Base-by-base conservation (phyloP, 2,888 invertebrate species). In the Andrena chrysosceles region DNA sequence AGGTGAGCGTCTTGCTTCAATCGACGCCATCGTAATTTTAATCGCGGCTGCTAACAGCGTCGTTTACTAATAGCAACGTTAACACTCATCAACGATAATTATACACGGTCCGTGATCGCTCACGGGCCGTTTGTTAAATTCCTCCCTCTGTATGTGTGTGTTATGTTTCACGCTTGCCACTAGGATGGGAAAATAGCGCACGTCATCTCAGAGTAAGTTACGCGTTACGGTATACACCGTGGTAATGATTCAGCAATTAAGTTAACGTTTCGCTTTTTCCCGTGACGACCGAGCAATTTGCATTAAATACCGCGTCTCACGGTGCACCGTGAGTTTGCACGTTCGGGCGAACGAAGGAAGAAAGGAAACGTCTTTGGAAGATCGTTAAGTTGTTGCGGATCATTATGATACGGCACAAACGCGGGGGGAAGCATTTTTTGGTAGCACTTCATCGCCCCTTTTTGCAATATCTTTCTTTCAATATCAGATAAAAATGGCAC, bases 1-100 rank as follows among this genome's bases (percentile, higher is more conserved):
- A 97, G 97, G 98, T 98, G 94, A 95, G 95, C 93, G 5, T 35
- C 42, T 10, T 1, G 10, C 8, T 31, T 56, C 26, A 64, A 63
- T 78, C 52, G 7, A n/a, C 68, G 5, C 16, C 42, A 72, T 48
- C 16, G 16, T n/a, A 66, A 69, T 70, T 56, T n/a, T 6, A 67
- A 52, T 7, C 48, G 23, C 29, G 26, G 20, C 63, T 54, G 42
- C 23, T 54, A 54, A 20, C 54, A 20, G 23, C n/a, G 8, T 54
- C 23, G n/a, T 54, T 54, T 20, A 67, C 63, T 62, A 76, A 67
- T 62, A 56, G 60, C 35, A 63, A 42, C 70, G 63, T 68, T 72
- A 54, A 69, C 35, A 56, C 48, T 78, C 64, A 35, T 71, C 60
- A 56, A 59, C 52, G 52, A 26, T 80, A 71, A 83, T 76, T 74